A percentile compares a stretch with the other conserved stretches of the same genome.
Conservation (phyloP, 2,888 invertebrate genomes). For the Drosophila infuscata region DNA sequence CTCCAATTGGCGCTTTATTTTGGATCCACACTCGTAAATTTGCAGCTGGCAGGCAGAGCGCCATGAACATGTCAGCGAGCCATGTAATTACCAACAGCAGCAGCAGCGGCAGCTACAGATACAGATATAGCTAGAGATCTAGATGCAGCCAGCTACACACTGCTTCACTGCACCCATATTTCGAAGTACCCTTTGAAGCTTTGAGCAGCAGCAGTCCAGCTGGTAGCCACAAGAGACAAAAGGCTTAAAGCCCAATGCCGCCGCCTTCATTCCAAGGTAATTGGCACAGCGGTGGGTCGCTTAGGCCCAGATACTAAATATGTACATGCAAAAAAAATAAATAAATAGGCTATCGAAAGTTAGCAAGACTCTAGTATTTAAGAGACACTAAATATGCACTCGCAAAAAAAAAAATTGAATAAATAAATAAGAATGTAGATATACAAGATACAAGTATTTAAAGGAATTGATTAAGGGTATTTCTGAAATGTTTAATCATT, state of each 20-base stretch:
- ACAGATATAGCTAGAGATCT: constrained; percentile 14
- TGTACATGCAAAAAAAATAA: constrained; percentile 32
- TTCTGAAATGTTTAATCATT: background rate
- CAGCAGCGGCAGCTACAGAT: constrained; percentile 36
- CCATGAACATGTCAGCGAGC: constrained; percentile 79
- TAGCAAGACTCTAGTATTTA: background rate
- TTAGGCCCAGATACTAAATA: constrained; percentile 19
- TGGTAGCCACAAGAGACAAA: constrained; percentile 12
- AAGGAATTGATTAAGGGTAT: background rate
- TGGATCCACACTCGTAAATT: constrained; percentile 62
- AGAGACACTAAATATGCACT: background rate
- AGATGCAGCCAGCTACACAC: constrained; percentile 22
- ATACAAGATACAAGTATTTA: background rate
- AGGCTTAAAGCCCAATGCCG: constrained; percentile 14
- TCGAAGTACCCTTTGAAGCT: constrained; percentile 28
- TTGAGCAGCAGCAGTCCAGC: constrained; percentile 23
- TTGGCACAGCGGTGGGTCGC: constrained; percentile 79
- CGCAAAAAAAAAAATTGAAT: background rate
- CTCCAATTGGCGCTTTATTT: constrained; percentile 75
- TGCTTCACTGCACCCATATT: constrained; percentile 39
- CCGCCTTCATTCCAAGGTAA: constrained; percentile 42
- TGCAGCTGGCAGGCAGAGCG: constrained; percentile 49
- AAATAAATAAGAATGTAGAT: background rate
- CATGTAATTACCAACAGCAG: constrained; percentile 78
- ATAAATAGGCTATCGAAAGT: constrained; percentile 2